phyloP scores from a whole-genome alignment of 2,797 vertebrate genomes.

The Labroides dimidiatus region DNA sequence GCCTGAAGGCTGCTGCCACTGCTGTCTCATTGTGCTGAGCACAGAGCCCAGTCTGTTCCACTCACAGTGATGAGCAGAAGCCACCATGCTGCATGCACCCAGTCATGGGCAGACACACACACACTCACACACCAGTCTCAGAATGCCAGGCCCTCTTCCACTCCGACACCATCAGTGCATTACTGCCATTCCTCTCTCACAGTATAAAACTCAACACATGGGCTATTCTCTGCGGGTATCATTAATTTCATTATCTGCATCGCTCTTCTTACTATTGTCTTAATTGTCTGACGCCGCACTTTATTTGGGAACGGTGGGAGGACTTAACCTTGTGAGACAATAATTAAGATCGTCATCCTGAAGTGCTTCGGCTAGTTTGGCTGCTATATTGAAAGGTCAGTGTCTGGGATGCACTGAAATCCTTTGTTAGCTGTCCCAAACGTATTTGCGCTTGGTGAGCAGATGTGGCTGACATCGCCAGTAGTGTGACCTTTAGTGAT shows the following conservation, averaged over 20 bases:
- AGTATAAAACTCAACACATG: constrained; percentile 55
- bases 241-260: constrained; percentile 78
- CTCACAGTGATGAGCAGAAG: constrained; percentile 72
- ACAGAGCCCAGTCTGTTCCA: constrained; percentile 74
- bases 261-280: constrained; percentile 59
- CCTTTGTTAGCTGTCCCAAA: constrained; percentile 81
- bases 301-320: constrained; percentile 63
- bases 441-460: constrained; percentile 74
- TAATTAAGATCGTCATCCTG: constrained; percentile 82
- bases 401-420: constrained; percentile 72
- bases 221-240: constrained; percentile 75
- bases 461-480: constrained; percentile 79
- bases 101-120: constrained; percentile 37
- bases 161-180: constrained; percentile 58
- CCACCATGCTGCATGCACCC: constrained; percentile 63
- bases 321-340: constrained; percentile 72
- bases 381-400: constrained; percentile 80
- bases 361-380: constrained; percentile 72
- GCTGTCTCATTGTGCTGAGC: constrained; percentile 72
- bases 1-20: constrained; percentile 66
- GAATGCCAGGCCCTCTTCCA: constrained; percentile 55
- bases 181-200: constrained; percentile 67
- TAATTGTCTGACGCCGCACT: constrained; percentile 68
- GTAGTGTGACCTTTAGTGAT: constrained; percentile 82
- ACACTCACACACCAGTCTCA: constrained; percentile 36